Base-by-base conservation (phyloP, 2,888 invertebrate species). In the Chalcosyrphus nemorum region DNA sequence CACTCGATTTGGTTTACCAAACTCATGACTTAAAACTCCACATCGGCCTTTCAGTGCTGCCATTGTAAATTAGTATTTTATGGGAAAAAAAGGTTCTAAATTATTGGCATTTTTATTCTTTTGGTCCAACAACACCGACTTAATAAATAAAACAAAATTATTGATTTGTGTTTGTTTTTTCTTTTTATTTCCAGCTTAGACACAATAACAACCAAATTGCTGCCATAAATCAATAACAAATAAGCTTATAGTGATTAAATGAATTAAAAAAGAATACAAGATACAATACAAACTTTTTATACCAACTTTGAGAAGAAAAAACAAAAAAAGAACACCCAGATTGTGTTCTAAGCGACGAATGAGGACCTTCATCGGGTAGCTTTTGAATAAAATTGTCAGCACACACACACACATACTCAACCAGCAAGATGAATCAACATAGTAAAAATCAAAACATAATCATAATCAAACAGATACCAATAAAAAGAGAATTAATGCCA, bases 361-460 rank as follows among this genome's bases (percentile, higher is more conserved):
- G 27, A 17, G 5, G 11, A 3, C 45, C 19, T 17, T 45, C 17
- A 21, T 61, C 17, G n/a, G 9, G 17, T 15, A 54, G 29, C 17
- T 32, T 43, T 29, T 61, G 11, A 13, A 19, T 32, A 61, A 27
- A 5, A 19, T 24, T 15, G 7, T 15, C n/a, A 19, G 9, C 5
- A 19, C 6, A 43, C 5, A 32, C 17, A 9, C 11, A 6, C 0
- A 47, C 27, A 38, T 5, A 9, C 9, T 9, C 17, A 15, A 4
- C n/a, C 19, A 47, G 5, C 57, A 82, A 68, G 13, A 84, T 84
- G 84, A 84, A 80, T 80, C 80, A 80, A 59, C 84, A 84, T 15
- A 56, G 74, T 4, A 84, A 84, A 54, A 84, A 80, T 43, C 84
- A 84, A 21, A 84, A 84, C 27, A 80, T 84, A 43, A 80, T 84